Conservation (phyloP, 2,888 invertebrate genomes). For the Stegana nigrithorax region DNA sequence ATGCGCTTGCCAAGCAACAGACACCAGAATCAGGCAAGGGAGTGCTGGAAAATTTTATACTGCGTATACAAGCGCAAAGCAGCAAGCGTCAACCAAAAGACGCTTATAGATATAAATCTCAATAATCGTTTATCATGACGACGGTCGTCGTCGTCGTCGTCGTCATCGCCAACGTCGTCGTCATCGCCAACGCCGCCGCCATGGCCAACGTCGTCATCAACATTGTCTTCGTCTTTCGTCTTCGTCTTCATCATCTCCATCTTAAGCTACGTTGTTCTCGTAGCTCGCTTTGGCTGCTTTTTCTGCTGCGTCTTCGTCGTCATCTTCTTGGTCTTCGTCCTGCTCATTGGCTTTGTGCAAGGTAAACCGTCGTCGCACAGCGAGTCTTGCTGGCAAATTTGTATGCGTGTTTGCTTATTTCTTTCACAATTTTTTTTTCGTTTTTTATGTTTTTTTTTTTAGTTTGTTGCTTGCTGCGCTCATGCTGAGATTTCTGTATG, state of each 20-base stretch:
- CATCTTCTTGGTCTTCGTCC: too few species aligned
- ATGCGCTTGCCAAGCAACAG: too few species aligned
- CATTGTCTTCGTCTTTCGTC: neutral
- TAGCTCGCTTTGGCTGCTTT: too few species aligned
- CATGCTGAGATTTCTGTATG: neutral
- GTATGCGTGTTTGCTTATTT: conserved; percentile 39
- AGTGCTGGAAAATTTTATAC: too few species aligned
- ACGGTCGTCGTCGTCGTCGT: conserved; percentile 33
- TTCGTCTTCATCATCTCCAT: neutral
- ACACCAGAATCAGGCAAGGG: too few species aligned
- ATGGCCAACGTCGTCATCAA: neutral
- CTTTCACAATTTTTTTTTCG: neutral
- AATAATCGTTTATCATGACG: conserved; percentile 65
- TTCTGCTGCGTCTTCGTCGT: too few species aligned
- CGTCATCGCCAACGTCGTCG: conserved; percentile 14
- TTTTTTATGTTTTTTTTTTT: neutral
- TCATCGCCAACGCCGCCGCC: neutral
- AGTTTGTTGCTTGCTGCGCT: neutral
- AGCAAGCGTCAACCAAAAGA: conserved; percentile 42
- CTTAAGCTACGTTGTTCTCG: neutral
- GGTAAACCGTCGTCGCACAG: neutral
- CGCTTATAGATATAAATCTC: conserved; percentile 64
- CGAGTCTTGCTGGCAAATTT: conserved; percentile 46
- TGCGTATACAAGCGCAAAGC: neutral
- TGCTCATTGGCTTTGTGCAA: too few species aligned